A percentile compares a stretch with the other conserved stretches of the same genome.
Conservation (phyloP, 2,888 invertebrate genomes). For the Escarpia spicata region DNA sequence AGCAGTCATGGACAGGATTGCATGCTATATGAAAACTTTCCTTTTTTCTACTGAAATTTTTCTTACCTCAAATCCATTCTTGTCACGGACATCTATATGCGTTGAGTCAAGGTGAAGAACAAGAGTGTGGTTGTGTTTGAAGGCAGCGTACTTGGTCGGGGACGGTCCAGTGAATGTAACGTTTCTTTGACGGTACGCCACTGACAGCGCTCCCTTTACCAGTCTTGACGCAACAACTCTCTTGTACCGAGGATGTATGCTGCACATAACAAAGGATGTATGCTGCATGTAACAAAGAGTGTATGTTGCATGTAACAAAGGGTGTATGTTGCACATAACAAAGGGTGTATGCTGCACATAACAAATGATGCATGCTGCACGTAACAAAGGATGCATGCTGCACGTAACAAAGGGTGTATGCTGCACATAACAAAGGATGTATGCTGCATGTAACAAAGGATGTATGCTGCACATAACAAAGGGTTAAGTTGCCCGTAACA, state of each 20-base stretch:
- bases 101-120: slow-evolving; percentile 22
- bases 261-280: not conserved
- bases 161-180: slow-evolving; percentile 50
- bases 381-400: too few relatives aligned
- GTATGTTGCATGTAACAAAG: not conserved
- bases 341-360: too few relatives aligned
- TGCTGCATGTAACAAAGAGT: not conserved
- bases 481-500: too few relatives aligned
- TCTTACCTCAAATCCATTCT: slow-evolving; percentile 46
- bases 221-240: slow-evolving; percentile 53
- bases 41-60: not conserved
- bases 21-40: too few relatives aligned
- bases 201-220: slow-evolving; percentile 46
- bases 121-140: not conserved
- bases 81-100: slow-evolving; percentile 36
- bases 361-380: too few relatives aligned
- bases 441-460: too few relatives aligned
- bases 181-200: slow-evolving; percentile 48
- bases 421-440: too few relatives aligned
- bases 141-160: slow-evolving; percentile 36
- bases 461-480: too few relatives aligned
- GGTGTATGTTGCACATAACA: too few relatives aligned
- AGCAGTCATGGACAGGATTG: too few relatives aligned
- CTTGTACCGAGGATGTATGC: slow-evolving; percentile 50
- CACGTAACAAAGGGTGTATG: too few relatives aligned